These are phyloP conservation scores for Periplaneta americana DNA, from an alignment of 1,140 invertebrate species.

Conservation along the genomic window DNA sequence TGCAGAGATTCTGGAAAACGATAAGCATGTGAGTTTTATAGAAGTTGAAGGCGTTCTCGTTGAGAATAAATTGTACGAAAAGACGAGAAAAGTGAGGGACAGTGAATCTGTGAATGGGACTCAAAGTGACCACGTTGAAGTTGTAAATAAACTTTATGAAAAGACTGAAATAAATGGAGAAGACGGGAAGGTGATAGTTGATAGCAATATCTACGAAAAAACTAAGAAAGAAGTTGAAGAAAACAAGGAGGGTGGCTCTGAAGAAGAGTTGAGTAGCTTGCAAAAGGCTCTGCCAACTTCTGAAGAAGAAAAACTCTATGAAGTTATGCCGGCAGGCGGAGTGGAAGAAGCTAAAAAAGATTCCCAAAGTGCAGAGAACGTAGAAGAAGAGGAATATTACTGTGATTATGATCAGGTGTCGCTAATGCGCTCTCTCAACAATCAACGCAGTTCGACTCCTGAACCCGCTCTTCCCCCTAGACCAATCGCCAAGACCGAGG, in stretches of 20 bases:
- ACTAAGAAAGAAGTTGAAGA: background rate
- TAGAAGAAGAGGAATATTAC: background rate
- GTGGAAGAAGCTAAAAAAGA: background rate
- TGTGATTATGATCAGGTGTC: background rate
- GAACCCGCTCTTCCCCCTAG: conserved; percentile 6
- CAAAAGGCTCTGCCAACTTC: background rate
- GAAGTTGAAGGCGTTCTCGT: background rate
- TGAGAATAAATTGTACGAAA: background rate
- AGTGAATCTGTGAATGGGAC: too few relatives aligned
- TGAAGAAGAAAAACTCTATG: background rate
- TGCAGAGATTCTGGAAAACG: background rate
- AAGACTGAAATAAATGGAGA: background rate
- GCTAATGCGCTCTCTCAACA: background rate
- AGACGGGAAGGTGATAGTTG: background rate
- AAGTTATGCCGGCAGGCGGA: background rate
- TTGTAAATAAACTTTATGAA: background rate
- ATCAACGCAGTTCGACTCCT: background rate
- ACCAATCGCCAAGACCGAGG: background rate
- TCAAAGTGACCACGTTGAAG: too few relatives aligned
- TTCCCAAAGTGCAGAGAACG: background rate
- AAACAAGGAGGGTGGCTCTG: background rate
- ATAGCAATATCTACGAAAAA: background rate
- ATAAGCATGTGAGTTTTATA: background rate
- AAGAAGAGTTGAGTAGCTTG: background rate
- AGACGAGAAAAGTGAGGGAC: too few relatives aligned